Evolutionary conservation across 2,797 vertebrate species (phyloP).

Genomic region (Menidia menidia): DNA sequence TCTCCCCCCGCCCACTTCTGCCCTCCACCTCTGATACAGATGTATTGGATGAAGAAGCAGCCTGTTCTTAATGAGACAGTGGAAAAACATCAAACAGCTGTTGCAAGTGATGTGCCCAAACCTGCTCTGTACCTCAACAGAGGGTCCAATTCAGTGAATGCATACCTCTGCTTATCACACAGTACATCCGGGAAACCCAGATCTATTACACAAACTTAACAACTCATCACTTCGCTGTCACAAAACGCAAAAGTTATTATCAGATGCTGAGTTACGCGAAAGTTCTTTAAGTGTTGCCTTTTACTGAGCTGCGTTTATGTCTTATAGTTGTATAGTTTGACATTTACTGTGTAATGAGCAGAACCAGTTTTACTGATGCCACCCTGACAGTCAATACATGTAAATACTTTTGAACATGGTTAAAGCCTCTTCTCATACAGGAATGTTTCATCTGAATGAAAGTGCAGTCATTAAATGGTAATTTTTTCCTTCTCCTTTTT

Average conservation of each 20-base stretch:
- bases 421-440: not conserved
- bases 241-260: not conserved
- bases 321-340: not conserved
- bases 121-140: constrained; percentile 7
- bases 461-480: not conserved
- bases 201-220: not conserved
- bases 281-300: not conserved
- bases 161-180: not conserved
- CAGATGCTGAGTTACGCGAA: not conserved
- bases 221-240: not conserved
- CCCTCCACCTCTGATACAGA: not conserved
- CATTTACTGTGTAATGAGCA: not conserved
- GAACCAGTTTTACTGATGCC: not conserved
- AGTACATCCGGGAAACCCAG: not conserved
- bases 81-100: constrained; percentile 15
- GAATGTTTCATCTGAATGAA: not conserved
- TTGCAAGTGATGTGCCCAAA: constrained; percentile 21
- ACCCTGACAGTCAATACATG: no score
- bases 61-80: constrained; percentile 1
- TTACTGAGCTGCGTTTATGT: not conserved
- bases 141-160: not conserved
- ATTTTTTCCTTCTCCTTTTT: no score
- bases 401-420: no score
- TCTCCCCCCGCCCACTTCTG: not conserved
- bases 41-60: not conserved